phyloP scores from a whole-genome alignment of 2,888 invertebrate genomes.

The Thereva nobilitata region DNA sequence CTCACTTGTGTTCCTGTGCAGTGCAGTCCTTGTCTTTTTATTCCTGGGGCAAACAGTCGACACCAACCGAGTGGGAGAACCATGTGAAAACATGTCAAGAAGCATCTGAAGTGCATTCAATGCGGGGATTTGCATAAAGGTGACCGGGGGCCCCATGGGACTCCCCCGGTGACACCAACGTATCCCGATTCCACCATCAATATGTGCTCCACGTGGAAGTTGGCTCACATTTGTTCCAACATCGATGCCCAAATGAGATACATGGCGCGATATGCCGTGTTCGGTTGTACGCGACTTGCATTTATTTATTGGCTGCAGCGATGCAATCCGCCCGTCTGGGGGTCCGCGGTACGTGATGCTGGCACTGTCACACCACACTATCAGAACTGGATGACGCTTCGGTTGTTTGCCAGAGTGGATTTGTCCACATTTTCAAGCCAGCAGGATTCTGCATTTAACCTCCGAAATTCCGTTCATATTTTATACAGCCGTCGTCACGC shows the following conservation, averaged over 20 bases:
- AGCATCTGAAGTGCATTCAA: conserved; percentile 40
- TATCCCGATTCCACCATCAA: conserved; percentile 15
- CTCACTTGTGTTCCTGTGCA: conserved; percentile 33
- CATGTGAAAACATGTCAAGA: conserved; percentile 42
- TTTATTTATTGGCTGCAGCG: conserved; percentile 43
- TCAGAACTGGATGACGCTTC: conserved; percentile 3
- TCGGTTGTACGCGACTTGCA: conserved; percentile 43
- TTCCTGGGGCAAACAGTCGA: conserved; percentile 36
- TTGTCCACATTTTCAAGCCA: too few species aligned
- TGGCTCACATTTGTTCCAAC: conserved; percentile 56
- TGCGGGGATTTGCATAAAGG: conserved; percentile 41
- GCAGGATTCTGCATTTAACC: too few species aligned
- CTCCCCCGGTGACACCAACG: conserved; percentile 31
- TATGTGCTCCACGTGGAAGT: conserved; percentile 39
- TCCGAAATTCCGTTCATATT: too few species aligned
- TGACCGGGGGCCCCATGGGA: conserved; percentile 24
- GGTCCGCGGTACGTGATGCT: conserved; percentile 31
- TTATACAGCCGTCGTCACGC: too few species aligned
- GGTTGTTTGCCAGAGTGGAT: background rate
- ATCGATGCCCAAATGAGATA: conserved; percentile 58
- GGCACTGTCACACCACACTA: conserved; percentile 1
- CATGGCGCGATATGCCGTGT: conserved; percentile 53
- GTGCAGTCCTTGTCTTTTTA: conserved; percentile 16
- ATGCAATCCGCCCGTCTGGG: conserved; percentile 40
- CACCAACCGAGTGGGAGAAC: conserved; percentile 41